Evolutionary conservation across 35 echinoderm and acorn worm species (phyloP).

Genomic region (Ptychodera flava): DNA sequence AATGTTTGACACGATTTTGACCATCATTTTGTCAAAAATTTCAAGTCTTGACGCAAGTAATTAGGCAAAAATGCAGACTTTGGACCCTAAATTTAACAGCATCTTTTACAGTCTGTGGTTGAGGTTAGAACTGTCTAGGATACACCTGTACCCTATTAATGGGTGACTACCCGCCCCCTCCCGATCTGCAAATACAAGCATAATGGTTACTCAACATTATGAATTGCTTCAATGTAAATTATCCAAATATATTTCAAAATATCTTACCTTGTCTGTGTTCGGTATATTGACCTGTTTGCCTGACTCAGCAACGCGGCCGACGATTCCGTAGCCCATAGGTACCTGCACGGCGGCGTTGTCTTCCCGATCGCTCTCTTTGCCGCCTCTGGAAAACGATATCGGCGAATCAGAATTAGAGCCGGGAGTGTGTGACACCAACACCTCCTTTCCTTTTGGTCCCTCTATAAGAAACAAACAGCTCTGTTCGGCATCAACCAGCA

Average conservation of each 20-base stretch:
- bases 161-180: too few relatives aligned
- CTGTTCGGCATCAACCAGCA: conserved; percentile 71
- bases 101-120: too few relatives aligned
- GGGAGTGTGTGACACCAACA: conserved; percentile 34
- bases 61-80: too few relatives aligned
- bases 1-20: too few relatives aligned
- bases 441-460: conserved; percentile 79
- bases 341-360: conserved; percentile 26
- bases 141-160: too few relatives aligned
- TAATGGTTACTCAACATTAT: background rate
- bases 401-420: background rate
- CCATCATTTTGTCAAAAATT: too few relatives aligned
- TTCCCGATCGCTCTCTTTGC: conserved; percentile 22
- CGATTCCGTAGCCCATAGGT: conserved; percentile 51
- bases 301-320: conserved; percentile 76
- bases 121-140: too few relatives aligned
- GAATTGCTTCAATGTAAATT: too few relatives aligned
- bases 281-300: conserved; percentile 44
- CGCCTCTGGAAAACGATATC: background rate
- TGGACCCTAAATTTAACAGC: too few relatives aligned
- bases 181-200: too few relatives aligned
- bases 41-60: too few relatives aligned
- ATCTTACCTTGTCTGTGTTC: conserved; percentile 62
- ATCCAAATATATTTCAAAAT: too few relatives aligned
- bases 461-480: conserved; percentile 63